Evolutionary conservation across 2,113 vertebrate species (phyloP), one percentile per base, ranked within the genome.

Genomic region (Diadophis punctatus): DNA sequence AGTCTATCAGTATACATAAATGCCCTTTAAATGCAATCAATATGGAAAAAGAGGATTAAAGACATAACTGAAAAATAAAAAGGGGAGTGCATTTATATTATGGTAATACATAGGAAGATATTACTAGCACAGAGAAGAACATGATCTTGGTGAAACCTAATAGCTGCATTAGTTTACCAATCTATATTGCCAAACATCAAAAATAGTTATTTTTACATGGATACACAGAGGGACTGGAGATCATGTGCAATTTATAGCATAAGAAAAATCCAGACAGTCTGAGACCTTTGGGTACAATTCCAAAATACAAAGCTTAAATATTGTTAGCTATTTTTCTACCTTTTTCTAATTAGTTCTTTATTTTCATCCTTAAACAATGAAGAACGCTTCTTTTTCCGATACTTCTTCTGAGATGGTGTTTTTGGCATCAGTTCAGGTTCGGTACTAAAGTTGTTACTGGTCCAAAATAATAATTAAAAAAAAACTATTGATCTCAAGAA

Each of bases 361-460:
- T 90, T 97, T 30, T 98, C 98, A 39, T 98, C 98, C 23, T 96
- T 97, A 18, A 98, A 92, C 16, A 95, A 63, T 55, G 97, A 98
- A 39, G 98, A 96, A 3, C 97, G 98, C 92, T 98, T 98, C 94
- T 98, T 98, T 90, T 97, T 98, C 90, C 97, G 97, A 3, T 97
- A 98, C 91, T 98, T 98, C 94, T 98, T 98, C 97, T 99, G 99
- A 0, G 99, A 99, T 0, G 99, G 99, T 0, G 99, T 99, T 95
- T 99, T 99, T 85, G 98, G 98, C 98, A 99, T 98, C 3, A 99
- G 94, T 43, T 98, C 97, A 0, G 99, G 99, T 49, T 99, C 99
- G 8, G 98, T 97, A 96, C 96, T 98, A 74, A 99, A 98, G 90
- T 98, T 98, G 93, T 99, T 99, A 96, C 39, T 68, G 53, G 74